Conservation (phyloP, 2,797 vertebrate genomes). For the Karalla daura region DNA sequence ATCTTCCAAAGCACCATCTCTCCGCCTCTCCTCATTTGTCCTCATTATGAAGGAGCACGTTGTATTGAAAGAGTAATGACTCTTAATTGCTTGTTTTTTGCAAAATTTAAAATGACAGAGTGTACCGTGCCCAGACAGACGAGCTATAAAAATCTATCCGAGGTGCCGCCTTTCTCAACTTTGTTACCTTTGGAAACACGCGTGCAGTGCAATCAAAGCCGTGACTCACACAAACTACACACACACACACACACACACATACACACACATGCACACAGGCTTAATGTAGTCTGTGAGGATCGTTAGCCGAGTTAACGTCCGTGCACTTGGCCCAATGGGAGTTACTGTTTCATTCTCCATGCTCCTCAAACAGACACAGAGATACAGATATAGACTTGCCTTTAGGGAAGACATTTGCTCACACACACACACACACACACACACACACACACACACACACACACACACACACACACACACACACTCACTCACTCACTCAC, state of each 20-base stretch:
- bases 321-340: constrained; percentile 67
- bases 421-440: neutral
- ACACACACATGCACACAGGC: constrained; percentile 9
- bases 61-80: constrained; percentile 53
- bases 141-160: constrained; percentile 29
- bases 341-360: constrained; percentile 69
- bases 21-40: constrained; percentile 40
- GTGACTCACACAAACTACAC: constrained; percentile 2
- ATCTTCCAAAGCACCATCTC: constrained; percentile 2
- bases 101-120: constrained; percentile 25
- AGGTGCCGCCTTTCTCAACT: constrained; percentile 32
- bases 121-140: constrained; percentile 30
- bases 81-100: constrained; percentile 53
- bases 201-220: constrained; percentile 24
- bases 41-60: constrained; percentile 45
- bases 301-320: constrained; percentile 81
- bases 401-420: constrained; percentile 37
- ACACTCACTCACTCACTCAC: constrained; percentile 13
- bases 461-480: constrained; percentile 37
- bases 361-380: constrained; percentile 61
- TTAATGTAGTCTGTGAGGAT: constrained; percentile 71
- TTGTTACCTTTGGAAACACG: constrained; percentile 50
- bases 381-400: constrained; percentile 68
- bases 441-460: neutral
- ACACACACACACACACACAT: constrained; percentile 2